These are phyloP conservation scores for Cavia aperea DNA, from an alignment of 2,113 vertebrate genomes.

Conservation along the genomic window DNA sequence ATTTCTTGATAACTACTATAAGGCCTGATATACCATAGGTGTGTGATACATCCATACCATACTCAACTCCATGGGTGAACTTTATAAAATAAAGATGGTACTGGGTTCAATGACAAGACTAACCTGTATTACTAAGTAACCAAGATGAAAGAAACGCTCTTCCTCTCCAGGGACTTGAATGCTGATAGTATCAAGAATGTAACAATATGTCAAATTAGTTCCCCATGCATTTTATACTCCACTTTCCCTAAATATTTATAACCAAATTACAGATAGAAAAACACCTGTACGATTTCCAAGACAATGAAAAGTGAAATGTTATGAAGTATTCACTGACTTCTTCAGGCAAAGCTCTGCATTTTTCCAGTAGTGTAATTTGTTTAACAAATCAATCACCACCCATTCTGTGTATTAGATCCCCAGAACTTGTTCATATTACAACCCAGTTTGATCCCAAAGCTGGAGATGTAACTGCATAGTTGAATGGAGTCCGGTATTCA, in stretches of 20 bases:
- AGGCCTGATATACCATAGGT: neutral
- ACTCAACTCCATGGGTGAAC: neutral
- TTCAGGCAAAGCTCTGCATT: neutral
- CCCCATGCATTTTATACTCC: constrained; percentile 30
- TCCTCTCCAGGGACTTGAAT: constrained; percentile 19
- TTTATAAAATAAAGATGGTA: constrained; percentile 9
- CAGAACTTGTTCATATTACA: neutral
- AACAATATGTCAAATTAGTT: constrained; percentile 38
- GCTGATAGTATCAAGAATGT: constrained; percentile 30
- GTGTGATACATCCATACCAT: neutral
- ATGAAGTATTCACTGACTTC: constrained; percentile 19
- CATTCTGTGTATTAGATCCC: neutral
- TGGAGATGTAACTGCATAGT: neutral
- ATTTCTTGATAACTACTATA: neutral
- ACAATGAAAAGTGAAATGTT: constrained; percentile 20
- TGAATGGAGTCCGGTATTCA: neutral
- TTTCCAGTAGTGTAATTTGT: neutral
- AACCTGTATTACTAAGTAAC: neutral
- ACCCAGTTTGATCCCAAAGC: neutral
- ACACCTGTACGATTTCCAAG: constrained; percentile 32
- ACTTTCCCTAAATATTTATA: constrained; percentile 50
- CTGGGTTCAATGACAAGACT: neutral
- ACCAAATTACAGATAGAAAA: constrained; percentile 36
- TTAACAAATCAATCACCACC: neutral
- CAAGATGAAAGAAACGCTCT: constrained; percentile 33